Conservation (phyloP, 2,888 invertebrate genomes). For the Timandra comae region DNA sequence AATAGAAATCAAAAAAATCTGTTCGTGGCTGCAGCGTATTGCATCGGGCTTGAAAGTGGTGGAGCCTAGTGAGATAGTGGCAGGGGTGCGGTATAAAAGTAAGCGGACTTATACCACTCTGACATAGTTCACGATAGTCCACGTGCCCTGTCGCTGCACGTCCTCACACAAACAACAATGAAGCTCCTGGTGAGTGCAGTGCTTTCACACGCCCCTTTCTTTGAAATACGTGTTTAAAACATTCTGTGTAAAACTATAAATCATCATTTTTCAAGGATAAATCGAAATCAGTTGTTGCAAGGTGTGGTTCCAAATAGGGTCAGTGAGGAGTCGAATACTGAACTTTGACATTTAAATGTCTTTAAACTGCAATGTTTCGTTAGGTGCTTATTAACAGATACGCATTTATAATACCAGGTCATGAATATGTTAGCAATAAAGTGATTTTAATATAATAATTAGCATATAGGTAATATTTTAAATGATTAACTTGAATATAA, state of each 20-base stretch:
- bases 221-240: slow-evolving; percentile 16
- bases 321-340: slow-evolving; percentile 44
- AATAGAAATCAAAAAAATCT: slow-evolving; percentile 37
- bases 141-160: slow-evolving; percentile 60
- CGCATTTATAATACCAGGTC: too few species aligned
- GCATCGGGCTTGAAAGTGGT: slow-evolving; percentile 67
- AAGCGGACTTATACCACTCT: slow-evolving; percentile 66
- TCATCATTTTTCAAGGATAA: slow-evolving; percentile 30
- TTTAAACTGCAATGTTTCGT: slow-evolving; percentile 45
- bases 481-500: too few species aligned
- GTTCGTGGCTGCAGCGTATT: slow-evolving; percentile 43
- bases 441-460: too few species aligned
- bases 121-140: slow-evolving; percentile 67
- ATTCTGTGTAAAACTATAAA: too few species aligned
- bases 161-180: slow-evolving; percentile 55
- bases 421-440: too few species aligned
- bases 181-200: slow-evolving; percentile 67
- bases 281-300: slow-evolving; percentile 47
- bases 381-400: slow-evolving; percentile 21
- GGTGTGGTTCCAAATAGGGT: slow-evolving; percentile 50
- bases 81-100: slow-evolving; percentile 76
- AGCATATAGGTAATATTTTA: too few species aligned
- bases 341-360: slow-evolving; percentile 62
- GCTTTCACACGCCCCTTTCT: slow-evolving; percentile 24
- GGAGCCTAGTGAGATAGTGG: slow-evolving; percentile 56